Evolutionary conservation across 2,797 vertebrate genomes (phyloP), one percentile per base, ranked within the genome.

Genomic region (Synanceia verrucosa): DNA sequence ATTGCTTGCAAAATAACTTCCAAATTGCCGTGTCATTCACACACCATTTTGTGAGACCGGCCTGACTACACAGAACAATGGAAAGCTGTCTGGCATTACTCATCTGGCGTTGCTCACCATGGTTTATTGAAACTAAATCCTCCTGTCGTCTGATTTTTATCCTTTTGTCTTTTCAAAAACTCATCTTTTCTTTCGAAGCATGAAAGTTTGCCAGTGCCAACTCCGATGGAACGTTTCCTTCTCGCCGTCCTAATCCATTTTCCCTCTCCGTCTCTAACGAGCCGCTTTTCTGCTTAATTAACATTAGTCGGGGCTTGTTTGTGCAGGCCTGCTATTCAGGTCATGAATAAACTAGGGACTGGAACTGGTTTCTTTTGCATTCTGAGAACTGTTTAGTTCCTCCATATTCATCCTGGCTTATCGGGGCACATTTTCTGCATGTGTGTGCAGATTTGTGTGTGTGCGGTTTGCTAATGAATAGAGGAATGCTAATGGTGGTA

Each of bases 261-360:
- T 86, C 73, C 71, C 64, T 66, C 78, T 70, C 69, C 21, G 48
- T 67, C 77, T 75, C 79, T 79, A 83, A 88, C 81, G 56, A 86
- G 82, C 66, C 65, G 83, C 64, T 75, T 87, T 85, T 84, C 83
- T 85, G 74, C 79, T 90, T 92, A 92, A 94, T 93, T 94, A 92
- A 88, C 91, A 89, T 90, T 86, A 93, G 83, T 78, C 77, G 55
- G 78, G 76, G 50, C 74, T 87, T 93, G 88, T 92, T 94, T 93
- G 88, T 88, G 80, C 73, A 81, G 63, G 79, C 85, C 46, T 82
- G 77, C 82, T 88, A 92, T 92, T 89, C 84, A 88, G 91, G 91
- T 92, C 92, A 92, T 90, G 89, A 91, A 94, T 92, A 89, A 93
- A 91, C 88, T 70, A 84, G 85, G 86, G 85, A 87, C 75, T 76